Conservation (phyloP, 2,113 vertebrate species). For the Syngnathus typhle region DNA sequence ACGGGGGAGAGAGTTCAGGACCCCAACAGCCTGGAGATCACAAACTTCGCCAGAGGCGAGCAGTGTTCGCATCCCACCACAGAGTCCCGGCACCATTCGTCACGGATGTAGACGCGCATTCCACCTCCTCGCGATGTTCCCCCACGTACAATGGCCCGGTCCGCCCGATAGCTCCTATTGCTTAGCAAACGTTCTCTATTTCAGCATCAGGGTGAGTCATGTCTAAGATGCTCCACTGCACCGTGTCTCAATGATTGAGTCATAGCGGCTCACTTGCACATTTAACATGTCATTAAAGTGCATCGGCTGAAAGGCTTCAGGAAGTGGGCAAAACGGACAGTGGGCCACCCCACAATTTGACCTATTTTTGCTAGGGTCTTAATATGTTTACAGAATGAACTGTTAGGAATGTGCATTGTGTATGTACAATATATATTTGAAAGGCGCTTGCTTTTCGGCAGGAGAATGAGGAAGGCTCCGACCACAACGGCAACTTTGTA, state of each 20-base stretch:
- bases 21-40: no score
- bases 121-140: no score
- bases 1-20: no score
- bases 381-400: not conserved
- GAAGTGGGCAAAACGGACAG: conserved; percentile 5
- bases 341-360: conserved; percentile 1
- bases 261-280: conserved; percentile 33
- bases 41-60: no score
- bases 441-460: conserved; percentile 35
- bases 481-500: conserved; percentile 66
- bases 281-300: conserved; percentile 18
- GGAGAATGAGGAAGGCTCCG: conserved; percentile 68
- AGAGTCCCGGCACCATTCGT: no score
- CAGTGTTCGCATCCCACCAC: no score
- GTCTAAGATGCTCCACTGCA: conserved; percentile 40
- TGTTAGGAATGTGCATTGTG: not conserved
- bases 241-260: conserved; percentile 46
- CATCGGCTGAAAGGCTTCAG: conserved; percentile 14
- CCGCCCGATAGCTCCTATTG: no score
- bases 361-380: not conserved
- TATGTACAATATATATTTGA: conserved; percentile 12
- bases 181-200: conserved; percentile 13
- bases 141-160: no score
- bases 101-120: no score
- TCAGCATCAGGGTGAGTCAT: conserved; percentile 50